Evolutionary conservation across 2,888 invertebrate species (phyloP), one percentile per base, ranked within the genome.

Genomic region (Steinernema hermaphroditum): DNA sequence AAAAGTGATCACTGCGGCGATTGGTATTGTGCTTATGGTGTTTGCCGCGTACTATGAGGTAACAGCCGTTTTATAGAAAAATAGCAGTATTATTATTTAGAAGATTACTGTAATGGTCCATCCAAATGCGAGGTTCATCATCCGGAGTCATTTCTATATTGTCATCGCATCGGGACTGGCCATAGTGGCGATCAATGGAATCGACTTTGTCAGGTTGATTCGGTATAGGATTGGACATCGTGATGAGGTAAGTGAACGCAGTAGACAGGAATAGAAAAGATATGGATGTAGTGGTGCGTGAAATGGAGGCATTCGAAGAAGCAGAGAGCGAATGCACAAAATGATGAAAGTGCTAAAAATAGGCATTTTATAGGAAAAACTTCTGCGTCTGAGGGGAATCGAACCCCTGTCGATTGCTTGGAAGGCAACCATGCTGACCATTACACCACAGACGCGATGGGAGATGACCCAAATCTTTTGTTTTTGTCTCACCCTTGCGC

Each of bases 21-120:
- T 54, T 4, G 54, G 54, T 6, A 54, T 54, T 54, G 54, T 22
- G 22, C 4, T 54, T 2, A 4, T 22, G 6, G 54, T 27, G 22
- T 54, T 54, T 16, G 27, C 54, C 4, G 27, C 54, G 9, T 54
- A 27, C 54, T 54, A 54, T 16, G 54, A 54, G 54, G 54, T 54
- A 27, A 37, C 6, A 54, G 54, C 27, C 6, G 27, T 14, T 12
- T 54, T 24, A 4, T 27, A 27, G 24, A 6, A 54, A 54, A 1
- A 19, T 8, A 24, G 12, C 6, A 22, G 19, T 4, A 14, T 2
- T 4, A 16, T 54, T 27, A 2, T 54, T 12, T 27, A 54, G 54
- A 54, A 54, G 19, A 2, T 54, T 4, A 27, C 54, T 6, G 27
- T 2, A 4, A 27, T 22, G 27, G 27, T 54, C 19, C 54, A 54